phyloP scores from a whole-genome alignment of 2,797 vertebrate species.

The Centroberyx gerrardi region DNA sequence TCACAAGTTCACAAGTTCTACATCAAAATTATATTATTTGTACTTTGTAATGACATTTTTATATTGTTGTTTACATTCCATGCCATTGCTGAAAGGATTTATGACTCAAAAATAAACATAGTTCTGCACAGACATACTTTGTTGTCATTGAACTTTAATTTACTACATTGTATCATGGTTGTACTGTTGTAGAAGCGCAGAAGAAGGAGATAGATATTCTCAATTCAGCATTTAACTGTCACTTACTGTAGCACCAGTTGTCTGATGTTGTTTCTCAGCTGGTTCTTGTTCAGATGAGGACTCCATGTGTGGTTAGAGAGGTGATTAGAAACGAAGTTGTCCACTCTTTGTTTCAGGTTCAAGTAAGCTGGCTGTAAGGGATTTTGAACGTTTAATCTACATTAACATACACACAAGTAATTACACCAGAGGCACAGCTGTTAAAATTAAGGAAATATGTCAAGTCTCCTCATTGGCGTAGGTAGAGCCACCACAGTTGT shows the following conservation, averaged over 20 bases:
- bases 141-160: no score
- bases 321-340: slow-evolving; percentile 99
- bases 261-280: slow-evolving; percentile 97
- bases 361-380: slow-evolving; percentile 94
- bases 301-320: slow-evolving; percentile 99
- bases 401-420: not conserved
- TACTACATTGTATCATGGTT: no score
- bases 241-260: slow-evolving; percentile 98
- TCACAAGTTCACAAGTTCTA: no score
- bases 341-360: slow-evolving; percentile 96
- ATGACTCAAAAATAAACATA: no score
- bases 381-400: not conserved
- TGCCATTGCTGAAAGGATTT: no score
- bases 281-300: slow-evolving; percentile 99
- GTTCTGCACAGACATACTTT: no score
- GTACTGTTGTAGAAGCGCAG: not conserved
- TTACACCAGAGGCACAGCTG: not conserved
- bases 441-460: no score
- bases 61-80: no score
- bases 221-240: not conserved
- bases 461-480: no score
- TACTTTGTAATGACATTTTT: no score
- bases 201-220: not conserved
- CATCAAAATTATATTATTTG: no score
- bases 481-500: not conserved